Conservation (phyloP, 2,888 invertebrate species). For the Bedellia somnulentella region DNA sequence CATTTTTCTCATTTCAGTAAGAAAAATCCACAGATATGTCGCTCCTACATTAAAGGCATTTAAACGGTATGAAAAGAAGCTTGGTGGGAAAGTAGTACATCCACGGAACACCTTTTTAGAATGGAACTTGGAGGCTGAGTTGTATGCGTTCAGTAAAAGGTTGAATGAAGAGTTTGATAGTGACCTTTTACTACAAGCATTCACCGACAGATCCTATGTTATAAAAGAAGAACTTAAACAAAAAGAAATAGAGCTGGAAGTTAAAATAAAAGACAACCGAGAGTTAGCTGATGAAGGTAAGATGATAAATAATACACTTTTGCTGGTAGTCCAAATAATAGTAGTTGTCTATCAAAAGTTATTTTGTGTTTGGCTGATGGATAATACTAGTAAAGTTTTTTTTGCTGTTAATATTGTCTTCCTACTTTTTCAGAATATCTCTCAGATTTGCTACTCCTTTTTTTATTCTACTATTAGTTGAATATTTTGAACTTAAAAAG, state of each 20-base stretch:
- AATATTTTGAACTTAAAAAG: too few relatives aligned
- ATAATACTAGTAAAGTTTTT: too few relatives aligned
- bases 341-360: too few relatives aligned
- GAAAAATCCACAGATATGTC: constrained; percentile 65
- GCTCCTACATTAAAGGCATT: constrained; percentile 68
- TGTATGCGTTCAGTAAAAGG: constrained; percentile 85
- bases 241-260: constrained; percentile 69
- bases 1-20: too few relatives aligned
- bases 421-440: too few relatives aligned
- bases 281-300: constrained; percentile 67
- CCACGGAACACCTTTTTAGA: constrained; percentile 69
- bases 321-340: too few relatives aligned
- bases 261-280: constrained; percentile 68
- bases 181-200: constrained; percentile 70
- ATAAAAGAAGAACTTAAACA: constrained; percentile 70
- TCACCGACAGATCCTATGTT: constrained; percentile 79
- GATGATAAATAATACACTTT: too few relatives aligned
- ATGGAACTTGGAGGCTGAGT: constrained; percentile 87
- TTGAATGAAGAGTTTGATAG: constrained; percentile 81
- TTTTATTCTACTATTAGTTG: too few relatives aligned
- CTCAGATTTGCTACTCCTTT: too few relatives aligned
- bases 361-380: too few relatives aligned
- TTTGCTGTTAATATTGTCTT: too few relatives aligned
- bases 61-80: constrained; percentile 57
- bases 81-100: constrained; percentile 54